Evolutionary conservation across 2,888 invertebrate genomes (phyloP).

Genomic region (Corbicula japonica): DNA sequence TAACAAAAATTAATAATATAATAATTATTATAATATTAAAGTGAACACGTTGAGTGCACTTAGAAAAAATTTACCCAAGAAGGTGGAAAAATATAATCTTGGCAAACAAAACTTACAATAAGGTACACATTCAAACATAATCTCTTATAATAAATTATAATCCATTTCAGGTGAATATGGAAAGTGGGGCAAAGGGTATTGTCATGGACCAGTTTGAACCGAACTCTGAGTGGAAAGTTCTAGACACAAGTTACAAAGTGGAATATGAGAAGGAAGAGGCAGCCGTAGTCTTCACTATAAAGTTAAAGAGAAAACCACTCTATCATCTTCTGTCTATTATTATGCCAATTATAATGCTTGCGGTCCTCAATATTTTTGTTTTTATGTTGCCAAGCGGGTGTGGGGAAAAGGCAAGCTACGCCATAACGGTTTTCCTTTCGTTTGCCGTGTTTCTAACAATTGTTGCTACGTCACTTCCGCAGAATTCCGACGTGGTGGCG

Average conservation of each 20-base stretch:
- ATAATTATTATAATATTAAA: too few species aligned
- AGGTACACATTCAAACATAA: background rate
- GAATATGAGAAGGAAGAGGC: constrained; percentile 2
- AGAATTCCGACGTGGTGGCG: constrained; percentile 10
- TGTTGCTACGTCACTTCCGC: background rate
- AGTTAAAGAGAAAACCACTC: constrained; percentile 13
- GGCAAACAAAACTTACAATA: too few species aligned
- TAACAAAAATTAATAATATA: too few species aligned
- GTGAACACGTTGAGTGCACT: background rate
- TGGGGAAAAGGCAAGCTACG: constrained; percentile 26
- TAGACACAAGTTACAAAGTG: background rate
- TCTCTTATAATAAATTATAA: background rate
- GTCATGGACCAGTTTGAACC: background rate
- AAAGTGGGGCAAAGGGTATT: background rate
- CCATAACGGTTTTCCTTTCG: constrained; percentile 20
- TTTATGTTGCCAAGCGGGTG: constrained; percentile 5
- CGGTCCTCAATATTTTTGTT: constrained; percentile 16
- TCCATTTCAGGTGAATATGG: background rate
- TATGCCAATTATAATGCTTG: constrained; percentile 7
- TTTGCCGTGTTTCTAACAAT: constrained; percentile 28
- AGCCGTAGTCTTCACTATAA: background rate
- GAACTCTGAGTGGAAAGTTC: constrained; percentile 2
- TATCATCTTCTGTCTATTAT: constrained; percentile 9
- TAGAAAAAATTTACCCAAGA: too few species aligned
- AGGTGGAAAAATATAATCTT: too few species aligned